Evolutionary conservation across 2,113 vertebrate genomes (phyloP), one percentile per base, ranked within the genome.

Genomic region (Paralichthys olivaceus): DNA sequence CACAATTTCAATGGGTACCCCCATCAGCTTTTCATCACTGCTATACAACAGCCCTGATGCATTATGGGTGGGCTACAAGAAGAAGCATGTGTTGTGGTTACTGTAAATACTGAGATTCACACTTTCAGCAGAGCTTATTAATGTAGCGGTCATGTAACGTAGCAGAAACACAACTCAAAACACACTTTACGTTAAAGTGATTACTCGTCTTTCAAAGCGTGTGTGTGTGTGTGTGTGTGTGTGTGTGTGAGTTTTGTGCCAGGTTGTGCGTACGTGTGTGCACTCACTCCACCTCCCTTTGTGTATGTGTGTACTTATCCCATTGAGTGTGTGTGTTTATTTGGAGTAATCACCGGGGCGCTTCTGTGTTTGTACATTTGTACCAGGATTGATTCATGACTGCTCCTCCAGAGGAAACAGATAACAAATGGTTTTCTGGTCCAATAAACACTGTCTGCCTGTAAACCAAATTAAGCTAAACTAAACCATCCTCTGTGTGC

Each of bases 331-430:
- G 28, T 73, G 72, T 90, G 89, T 92, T 92, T 92, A 91, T 92
- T 92, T 93, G 87, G 70, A 85, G 79, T 92, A 92, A 93, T 91
- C 88, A 91, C 70, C 19, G 43, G 72, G 65, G 72, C 64, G 78
- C 89, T 90, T 88, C 86, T 88, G 90, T 91, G 87, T 92, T 91
- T 90, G 90, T 91, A 89, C 81, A 84, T 89, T 82, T 81, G 81
- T 77, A 87, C 63, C 34, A 17, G 67, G 86, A 80, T 81, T 91
- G 88, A 91, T 92, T 91, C 85, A 91, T 88, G 85, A 77, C 37
- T 34, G 69, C 61, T 81, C 63, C 86, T 90, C 69, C 73, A 80
- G 82, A 84, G 89, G 87, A 90, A 91, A 88, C 70, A 58, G 84
- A 90, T 88, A 92, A 90, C 82, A 88, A 92, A 92, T 92, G 85